Percentiles rank a stretch among this genome's conserved stretches.
Evolutionary conservation across 2,113 vertebrate genomes (phyloP).

Genomic region (Tautogolabrus adspersus): DNA sequence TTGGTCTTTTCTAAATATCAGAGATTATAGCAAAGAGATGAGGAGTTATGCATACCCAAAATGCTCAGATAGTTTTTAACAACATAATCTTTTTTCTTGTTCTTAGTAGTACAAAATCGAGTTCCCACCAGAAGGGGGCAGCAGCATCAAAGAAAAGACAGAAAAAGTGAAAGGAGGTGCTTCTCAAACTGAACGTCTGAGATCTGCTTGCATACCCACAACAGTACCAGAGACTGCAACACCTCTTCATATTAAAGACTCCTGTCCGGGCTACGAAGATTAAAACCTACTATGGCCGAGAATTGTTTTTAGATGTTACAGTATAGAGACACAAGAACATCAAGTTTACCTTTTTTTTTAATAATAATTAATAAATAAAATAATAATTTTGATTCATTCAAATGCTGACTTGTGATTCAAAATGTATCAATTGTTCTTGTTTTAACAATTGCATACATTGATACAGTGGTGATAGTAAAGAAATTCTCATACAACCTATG

Average conservation of each 20-base stretch:
- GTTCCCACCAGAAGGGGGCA: conserved; percentile 59
- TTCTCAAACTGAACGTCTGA: rapidly evolving
- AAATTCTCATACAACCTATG: too few relatives aligned
- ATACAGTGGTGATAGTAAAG: too few relatives aligned
- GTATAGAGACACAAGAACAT: neutral
- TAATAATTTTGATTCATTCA: too few relatives aligned
- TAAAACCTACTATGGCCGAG: neutral
- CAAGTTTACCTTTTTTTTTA: too few relatives aligned
- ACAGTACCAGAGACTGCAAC: neutral
- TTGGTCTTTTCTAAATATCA: neutral
- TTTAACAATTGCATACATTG: too few relatives aligned
- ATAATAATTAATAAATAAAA: too few relatives aligned
- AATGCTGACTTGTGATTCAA: too few relatives aligned
- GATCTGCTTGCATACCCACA: neutral
- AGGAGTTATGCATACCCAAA: too few relatives aligned
- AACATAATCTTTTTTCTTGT: neutral
- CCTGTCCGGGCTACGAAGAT: neutral
- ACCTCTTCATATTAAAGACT: neutral
- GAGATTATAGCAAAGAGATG: neutral
- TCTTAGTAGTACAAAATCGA: conserved; percentile 36
- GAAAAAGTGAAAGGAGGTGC: conserved; percentile 20
- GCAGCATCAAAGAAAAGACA: conserved; percentile 63
- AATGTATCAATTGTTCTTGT: too few relatives aligned
- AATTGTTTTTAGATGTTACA: neutral
- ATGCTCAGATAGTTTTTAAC: neutral